A percentile compares a stretch with the other conserved stretches of the same genome.
Evolutionary conservation across 2,113 vertebrate genomes (phyloP).

Genomic region (Macrotis lagotis): DNA sequence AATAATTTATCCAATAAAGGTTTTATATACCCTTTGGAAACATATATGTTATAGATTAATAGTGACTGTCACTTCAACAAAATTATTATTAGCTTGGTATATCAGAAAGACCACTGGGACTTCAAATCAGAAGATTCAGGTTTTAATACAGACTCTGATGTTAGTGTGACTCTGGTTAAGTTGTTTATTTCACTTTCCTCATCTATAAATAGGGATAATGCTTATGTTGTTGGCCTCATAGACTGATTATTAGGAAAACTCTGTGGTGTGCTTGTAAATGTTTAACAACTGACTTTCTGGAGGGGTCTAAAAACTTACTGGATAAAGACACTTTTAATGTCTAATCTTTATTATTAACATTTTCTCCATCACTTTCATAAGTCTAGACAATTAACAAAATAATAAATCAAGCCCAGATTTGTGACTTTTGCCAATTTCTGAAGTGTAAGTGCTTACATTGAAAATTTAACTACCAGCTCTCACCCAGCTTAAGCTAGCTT

Average conservation of each 20-base stretch:
- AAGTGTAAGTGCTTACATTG: neutral
- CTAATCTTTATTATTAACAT: neutral
- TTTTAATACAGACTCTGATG: neutral
- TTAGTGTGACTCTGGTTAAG: neutral
- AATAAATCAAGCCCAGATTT: neutral
- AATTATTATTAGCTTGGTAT: slow-evolving; percentile 17
- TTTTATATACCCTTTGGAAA: slow-evolving; percentile 25
- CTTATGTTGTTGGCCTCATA: neutral
- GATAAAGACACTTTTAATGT: neutral
- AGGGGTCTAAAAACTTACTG: neutral
- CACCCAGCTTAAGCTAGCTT: neutral
- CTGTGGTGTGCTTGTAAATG: neutral
- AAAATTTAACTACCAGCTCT: neutral
- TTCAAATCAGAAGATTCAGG: neutral
- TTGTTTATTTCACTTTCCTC: neutral
- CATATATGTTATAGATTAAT: neutral
- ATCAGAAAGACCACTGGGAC: slow-evolving; percentile 7
- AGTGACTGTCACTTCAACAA: neutral
- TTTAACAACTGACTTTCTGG: neutral
- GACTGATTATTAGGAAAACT: neutral
- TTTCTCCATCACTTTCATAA: neutral
- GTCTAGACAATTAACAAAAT: neutral
- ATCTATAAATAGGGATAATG: neutral
- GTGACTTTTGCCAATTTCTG: neutral
- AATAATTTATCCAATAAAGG: slow-evolving; percentile 44